Evolutionary conservation across 2,113 vertebrate genomes (phyloP), one percentile per base, ranked within the genome.

Genomic region (Myotis yumanensis): DNA sequence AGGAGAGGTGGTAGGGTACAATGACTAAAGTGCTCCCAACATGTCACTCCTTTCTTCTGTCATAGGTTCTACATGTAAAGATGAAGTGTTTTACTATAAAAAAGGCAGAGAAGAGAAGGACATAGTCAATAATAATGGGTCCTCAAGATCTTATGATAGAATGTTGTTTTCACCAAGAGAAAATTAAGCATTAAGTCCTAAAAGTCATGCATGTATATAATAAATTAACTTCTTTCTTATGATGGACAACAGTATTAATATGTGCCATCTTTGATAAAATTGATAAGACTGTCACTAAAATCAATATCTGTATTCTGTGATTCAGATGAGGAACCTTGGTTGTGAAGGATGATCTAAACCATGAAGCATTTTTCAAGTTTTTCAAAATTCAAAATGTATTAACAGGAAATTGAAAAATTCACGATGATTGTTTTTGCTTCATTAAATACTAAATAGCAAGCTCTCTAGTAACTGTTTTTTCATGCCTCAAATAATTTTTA

Each of bases 371-470:
- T 96, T 96, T 94, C 59, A 97, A 93, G 90, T 28, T 81, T 90
- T 93, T 94, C 59, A 97, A 88, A 96, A 96, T 94, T 94, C 12
- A 96, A 95, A 95, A 52, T 0, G 25, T 96, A 96, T 96, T 88
- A 87, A 37, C 83, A 54, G 57, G 75, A 89, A 75, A 95, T 91
- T 20, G 93, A 95, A 88, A 95, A 79, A 68, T 82, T 95, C 87
- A 96, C 93, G 90, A 93, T 54, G 57, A 32, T 37, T 91, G 30
- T n/a, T 96, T 96, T 97, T 97, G 28, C 90, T 90, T 96, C 12
- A 87, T 51, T 90, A 85, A 95, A 89, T 87, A 92, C 22, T 92
- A 96, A 93, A 81, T 89, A 72, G 48, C 15, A 86, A 85, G 51
- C 77, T 91, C 3, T 91, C 0, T 17, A 5, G 51, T 59, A 93